Evolutionary conservation across 2,113 vertebrate genomes (phyloP), one percentile per base, ranked within the genome.

Genomic region (Fregetta grallaria): DNA sequence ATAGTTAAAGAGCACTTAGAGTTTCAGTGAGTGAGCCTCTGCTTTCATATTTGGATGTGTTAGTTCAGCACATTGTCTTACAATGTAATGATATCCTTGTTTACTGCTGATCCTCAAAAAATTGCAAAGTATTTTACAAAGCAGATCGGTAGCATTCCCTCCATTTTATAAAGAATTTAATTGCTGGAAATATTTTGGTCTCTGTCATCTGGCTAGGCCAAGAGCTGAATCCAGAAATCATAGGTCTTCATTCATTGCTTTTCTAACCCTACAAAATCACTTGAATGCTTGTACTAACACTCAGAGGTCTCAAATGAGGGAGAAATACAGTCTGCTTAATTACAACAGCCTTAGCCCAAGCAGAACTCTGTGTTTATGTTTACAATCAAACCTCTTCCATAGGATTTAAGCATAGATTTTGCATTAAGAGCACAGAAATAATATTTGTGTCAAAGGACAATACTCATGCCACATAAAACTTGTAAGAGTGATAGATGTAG

Each of bases 11-110:
- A 85, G 4, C 42, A 73, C 10, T 70, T 91, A 53, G 50, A 87
- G 55, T 73, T 97, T 94, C 53, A 86, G 44, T 44, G 81, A 92
- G 45, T 40, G 34, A 94, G 3, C 16, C 29, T 49, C 67, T 86
- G 47, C 9, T 84, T 90, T 87, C 10, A 0, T 75, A 44, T 4
- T 73, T 66, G 40, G 25, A 30, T 38, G 9, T 45, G 27, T 83
- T 75, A 72, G 26, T 65, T 92, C 72, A 86, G 52, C 61, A 62
- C 27, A 22, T n/a, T 89, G 29, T 25, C 59, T 77, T 38, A 29
- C 8, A 58, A 19, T 11, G 12, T 61, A 27, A 34, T 34, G 9
- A 63, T 32, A 40, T 63, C 61, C 38, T 74, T 83, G 15, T 81
- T 87, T 73, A n/a, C 23, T 75, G 40, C 8, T 78, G 61, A 67